A percentile compares a stretch with the other conserved stretches of the same genome.
These are phyloP conservation scores for Calyptomena viridis DNA, from an alignment of 2,113 vertebrate genomes.

Conservation along the genomic window DNA sequence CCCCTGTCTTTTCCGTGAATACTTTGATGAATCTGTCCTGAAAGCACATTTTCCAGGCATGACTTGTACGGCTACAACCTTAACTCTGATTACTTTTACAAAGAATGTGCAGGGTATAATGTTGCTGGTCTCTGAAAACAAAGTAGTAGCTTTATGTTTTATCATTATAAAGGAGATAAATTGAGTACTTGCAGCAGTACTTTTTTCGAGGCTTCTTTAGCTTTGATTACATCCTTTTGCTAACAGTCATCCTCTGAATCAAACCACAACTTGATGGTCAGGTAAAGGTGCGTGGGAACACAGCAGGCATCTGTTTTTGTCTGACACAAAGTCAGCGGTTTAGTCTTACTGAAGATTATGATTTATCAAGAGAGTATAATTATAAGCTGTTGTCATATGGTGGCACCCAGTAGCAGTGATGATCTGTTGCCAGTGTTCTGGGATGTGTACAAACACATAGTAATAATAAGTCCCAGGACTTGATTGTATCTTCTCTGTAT, in stretches of 20 bases:
- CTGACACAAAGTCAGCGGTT: conserved; percentile 12
- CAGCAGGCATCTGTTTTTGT: not conserved
- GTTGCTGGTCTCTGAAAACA: not conserved
- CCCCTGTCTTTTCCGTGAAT: not conserved
- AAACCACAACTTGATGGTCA: not conserved
- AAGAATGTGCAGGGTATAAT: not conserved
- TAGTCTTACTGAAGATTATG: conserved; percentile 18
- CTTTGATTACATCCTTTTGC: not conserved
- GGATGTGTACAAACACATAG: conserved; percentile 3
- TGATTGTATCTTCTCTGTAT: conserved; percentile 21
- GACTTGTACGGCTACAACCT: not conserved
- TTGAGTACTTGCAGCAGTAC: not conserved
- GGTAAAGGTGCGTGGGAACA: conserved; percentile 4
- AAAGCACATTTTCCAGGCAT: not conserved
- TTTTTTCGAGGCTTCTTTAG: not conserved
- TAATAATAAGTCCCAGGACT: not conserved
- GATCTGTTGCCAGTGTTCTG: not conserved
- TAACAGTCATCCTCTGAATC: not conserved
- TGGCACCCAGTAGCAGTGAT: not conserved
- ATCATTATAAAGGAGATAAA: not conserved
- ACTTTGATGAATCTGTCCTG: not conserved
- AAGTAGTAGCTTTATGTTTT: not conserved
- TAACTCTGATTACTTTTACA: not conserved
- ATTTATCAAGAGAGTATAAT: conserved; percentile 48
- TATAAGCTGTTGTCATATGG: conserved; percentile 15